A percentile compares a stretch with the other conserved stretches of the same genome.
These are phyloP conservation scores for Mesodorylaimus sp. DNA, from an alignment of 2,888 invertebrate genomes.

Conservation along the genomic window DNA sequence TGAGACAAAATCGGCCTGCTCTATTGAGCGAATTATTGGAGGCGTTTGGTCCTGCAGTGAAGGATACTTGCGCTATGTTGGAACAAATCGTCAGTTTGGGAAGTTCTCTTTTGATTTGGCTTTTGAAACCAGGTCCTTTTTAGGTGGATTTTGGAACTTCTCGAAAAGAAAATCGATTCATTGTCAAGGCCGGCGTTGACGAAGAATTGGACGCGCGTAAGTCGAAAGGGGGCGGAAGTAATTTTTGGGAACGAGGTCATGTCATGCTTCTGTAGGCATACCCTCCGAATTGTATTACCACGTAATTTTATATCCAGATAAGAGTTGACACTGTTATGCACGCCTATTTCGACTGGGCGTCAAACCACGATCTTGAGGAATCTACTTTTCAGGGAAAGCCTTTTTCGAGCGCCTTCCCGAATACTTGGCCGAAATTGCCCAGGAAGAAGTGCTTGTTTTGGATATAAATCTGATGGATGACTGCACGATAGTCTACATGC, in stretches of 20 bases:
- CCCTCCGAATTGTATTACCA: slow-evolving; percentile 4
- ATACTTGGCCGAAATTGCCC: slow-evolving; percentile 51
- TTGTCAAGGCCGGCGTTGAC: slow-evolving; percentile 56
- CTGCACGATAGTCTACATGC: slow-evolving; percentile 35
- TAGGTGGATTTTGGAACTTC: slow-evolving; percentile 37
- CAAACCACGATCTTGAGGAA: too few species aligned
- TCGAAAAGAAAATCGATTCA: slow-evolving; percentile 43
- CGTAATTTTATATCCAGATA: background rate
- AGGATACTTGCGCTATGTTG: too few species aligned
- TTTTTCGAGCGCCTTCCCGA: slow-evolving; percentile 50
- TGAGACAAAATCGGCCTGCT: slow-evolving; percentile 35
- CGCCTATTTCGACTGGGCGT: too few species aligned
- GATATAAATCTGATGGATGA: slow-evolving; percentile 36
- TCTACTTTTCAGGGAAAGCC: slow-evolving; percentile 43
- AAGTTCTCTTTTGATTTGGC: background rate
- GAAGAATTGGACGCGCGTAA: slow-evolving; percentile 49
- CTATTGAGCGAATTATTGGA: slow-evolving; percentile 50
- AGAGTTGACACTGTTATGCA: slow-evolving; percentile 9
- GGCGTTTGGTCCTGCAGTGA: too few species aligned
- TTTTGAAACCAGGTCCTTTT: slow-evolving; percentile 8
- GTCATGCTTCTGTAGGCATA: background rate
- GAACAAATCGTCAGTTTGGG: slow-evolving; percentile 42
- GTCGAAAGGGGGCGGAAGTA: slow-evolving; percentile 8
- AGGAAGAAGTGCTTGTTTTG: slow-evolving; percentile 48
- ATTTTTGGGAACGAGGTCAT: background rate